Evolutionary conservation across 2,113 vertebrate species (phyloP).

Genomic region (Vulpes vulpes): DNA sequence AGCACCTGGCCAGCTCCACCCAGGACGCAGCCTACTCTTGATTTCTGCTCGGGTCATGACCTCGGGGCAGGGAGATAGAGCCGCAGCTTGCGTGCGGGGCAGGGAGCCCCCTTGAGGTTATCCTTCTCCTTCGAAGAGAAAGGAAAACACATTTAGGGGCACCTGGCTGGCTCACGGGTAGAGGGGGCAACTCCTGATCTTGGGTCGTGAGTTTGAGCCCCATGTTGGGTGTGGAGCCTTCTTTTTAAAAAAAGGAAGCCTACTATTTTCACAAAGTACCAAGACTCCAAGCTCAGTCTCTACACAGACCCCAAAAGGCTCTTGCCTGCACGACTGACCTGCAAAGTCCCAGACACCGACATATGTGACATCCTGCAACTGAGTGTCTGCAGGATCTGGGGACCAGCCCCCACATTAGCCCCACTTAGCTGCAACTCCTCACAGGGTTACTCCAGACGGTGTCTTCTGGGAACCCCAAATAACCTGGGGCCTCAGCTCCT

Average conservation of each 20-base stretch:
- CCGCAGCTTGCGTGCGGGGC: neutral
- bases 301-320: neutral
- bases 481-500: neutral
- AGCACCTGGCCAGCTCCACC: neutral
- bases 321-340: accelerated
- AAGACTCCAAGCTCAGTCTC: neutral
- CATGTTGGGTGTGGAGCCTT: neutral
- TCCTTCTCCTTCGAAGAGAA: neutral
- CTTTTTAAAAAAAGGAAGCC: neutral
- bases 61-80: neutral
- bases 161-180: neutral
- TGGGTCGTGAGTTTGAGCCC: neutral
- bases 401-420: neutral
- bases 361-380: accelerated
- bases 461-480: neutral
- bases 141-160: too few species aligned
- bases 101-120: neutral
- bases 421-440: neutral
- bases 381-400: neutral
- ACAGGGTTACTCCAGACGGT: accelerated
- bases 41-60: neutral
- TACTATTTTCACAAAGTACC: neutral
- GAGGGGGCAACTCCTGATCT: neutral
- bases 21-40: neutral
- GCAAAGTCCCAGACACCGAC: neutral